Evolutionary conservation across 2,113 vertebrate species (phyloP).

Genomic region (Barbus barbus): DNA sequence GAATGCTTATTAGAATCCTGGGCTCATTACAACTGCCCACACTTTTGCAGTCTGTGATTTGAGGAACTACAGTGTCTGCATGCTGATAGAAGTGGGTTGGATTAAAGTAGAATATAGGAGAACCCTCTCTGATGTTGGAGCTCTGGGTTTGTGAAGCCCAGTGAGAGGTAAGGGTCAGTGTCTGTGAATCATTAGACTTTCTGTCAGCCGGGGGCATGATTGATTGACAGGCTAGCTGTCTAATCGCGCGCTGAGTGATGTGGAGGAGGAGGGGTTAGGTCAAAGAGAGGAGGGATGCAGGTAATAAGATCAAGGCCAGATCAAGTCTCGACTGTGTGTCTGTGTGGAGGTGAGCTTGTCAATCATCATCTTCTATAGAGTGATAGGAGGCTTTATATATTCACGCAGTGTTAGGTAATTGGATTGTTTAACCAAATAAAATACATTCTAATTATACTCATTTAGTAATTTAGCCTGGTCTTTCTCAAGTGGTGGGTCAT

Average conservation of each 20-base stretch:
- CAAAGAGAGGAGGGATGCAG: constrained; percentile 38
- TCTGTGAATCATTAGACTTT: constrained; percentile 32
- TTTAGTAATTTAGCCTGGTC: too few species aligned
- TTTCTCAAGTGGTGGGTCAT: too few species aligned
- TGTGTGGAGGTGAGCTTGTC: constrained; percentile 14
- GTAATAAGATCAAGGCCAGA: constrained; percentile 45
- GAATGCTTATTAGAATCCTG: constrained; percentile 66
- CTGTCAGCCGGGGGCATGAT: constrained; percentile 19
- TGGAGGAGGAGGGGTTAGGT: constrained; percentile 32
- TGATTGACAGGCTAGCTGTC: constrained; percentile 44
- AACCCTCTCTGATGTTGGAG: constrained; percentile 11
- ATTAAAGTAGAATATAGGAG: background rate
- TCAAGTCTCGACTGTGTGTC: background rate
- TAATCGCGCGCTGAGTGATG: constrained; percentile 18
- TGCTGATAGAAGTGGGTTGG: constrained; percentile 38
- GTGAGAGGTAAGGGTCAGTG: constrained; percentile 31
- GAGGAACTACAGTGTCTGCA: constrained; percentile 47
- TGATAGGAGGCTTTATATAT: background rate
- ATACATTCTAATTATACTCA: background rate
- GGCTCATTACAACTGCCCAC: constrained; percentile 64
- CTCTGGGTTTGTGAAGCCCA: constrained; percentile 7
- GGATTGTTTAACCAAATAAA: background rate
- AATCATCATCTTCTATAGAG: constrained; percentile 17
- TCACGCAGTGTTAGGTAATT: background rate
- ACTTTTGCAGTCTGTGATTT: constrained; percentile 50